Percentiles rank a stretch among this genome's conserved stretches.
Conservation (phyloP, 2,888 invertebrate genomes). For the Hypena proboscidalis region DNA sequence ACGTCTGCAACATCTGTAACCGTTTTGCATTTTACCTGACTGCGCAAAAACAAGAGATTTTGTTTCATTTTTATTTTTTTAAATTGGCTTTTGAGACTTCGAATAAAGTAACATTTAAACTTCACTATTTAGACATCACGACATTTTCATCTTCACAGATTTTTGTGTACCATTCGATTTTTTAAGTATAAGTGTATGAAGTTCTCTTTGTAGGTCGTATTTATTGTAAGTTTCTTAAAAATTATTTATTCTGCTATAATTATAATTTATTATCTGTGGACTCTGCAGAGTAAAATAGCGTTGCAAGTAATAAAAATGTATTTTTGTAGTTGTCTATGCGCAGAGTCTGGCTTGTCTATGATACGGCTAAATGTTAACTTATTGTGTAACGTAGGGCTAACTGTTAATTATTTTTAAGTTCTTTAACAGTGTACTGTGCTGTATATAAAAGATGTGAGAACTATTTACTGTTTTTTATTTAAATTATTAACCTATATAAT, state of each 20-base stretch:
- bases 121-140: too few relatives aligned
- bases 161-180: too few relatives aligned
- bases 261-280: constrained; percentile 38
- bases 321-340: constrained; percentile 42
- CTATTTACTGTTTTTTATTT: constrained; percentile 40
- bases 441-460: constrained; percentile 79
- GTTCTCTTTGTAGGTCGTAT: constrained; percentile 14
- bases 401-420: constrained; percentile 82
- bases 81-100: too few relatives aligned
- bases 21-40: too few relatives aligned
- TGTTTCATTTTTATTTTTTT: too few relatives aligned
- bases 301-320: constrained; percentile 35
- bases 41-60: too few relatives aligned
- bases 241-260: constrained; percentile 39
- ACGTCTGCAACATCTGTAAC: too few relatives aligned
- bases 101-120: too few relatives aligned
- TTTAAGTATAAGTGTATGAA: background rate
- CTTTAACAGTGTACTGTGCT: constrained; percentile 65
- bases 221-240: constrained; percentile 23
- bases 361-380: constrained; percentile 58
- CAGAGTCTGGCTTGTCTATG: constrained; percentile 37
- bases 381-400: constrained; percentile 68
- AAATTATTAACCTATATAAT: too few relatives aligned
- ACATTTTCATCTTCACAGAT: too few relatives aligned
- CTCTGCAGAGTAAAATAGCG: constrained; percentile 33